A percentile compares a stretch with the other conserved stretches of the same genome.
These are phyloP conservation scores for Drosophila paulistorum DNA, from an alignment of 1,140 invertebrate genomes.

Conservation along the genomic window DNA sequence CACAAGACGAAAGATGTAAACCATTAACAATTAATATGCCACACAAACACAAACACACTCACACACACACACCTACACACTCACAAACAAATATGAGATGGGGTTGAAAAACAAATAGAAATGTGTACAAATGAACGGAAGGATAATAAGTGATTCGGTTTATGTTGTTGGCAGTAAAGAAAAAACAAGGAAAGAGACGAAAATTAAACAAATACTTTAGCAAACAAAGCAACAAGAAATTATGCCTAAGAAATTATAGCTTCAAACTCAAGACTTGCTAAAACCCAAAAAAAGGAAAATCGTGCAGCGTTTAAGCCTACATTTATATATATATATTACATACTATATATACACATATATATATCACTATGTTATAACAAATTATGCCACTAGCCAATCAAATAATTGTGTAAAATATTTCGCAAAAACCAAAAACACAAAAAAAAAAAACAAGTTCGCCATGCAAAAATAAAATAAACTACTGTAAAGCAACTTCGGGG, in stretches of 20 bases:
- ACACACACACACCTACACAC: conserved; percentile 12
- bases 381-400: conserved; percentile 76
- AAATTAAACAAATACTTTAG: conserved; percentile 63
- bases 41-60: neutral
- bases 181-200: conserved; percentile 17
- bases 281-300: conserved; percentile 32
- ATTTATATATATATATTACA: conserved; percentile 41
- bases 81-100: conserved; percentile 25
- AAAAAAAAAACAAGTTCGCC: conserved; percentile 23
- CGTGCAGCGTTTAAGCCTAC: conserved; percentile 55
- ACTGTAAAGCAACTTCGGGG: neutral
- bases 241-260: conserved; percentile 75
- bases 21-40: conserved; percentile 28
- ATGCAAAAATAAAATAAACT: conserved; percentile 10
- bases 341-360: conserved; percentile 42
- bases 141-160: conserved; percentile 59
- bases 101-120: conserved; percentile 15
- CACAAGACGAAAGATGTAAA: conserved; percentile 36
- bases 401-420: conserved; percentile 79
- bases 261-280: conserved; percentile 79
- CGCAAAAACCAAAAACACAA: conserved; percentile 47
- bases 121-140: conserved; percentile 67
- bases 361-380: conserved; percentile 73
- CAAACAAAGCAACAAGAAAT: conserved; percentile 48
- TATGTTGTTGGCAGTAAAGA: conserved; percentile 44